Evolutionary conservation across 1,140 invertebrate genomes (phyloP).

Genomic region (Helicoverpa armigera): DNA sequence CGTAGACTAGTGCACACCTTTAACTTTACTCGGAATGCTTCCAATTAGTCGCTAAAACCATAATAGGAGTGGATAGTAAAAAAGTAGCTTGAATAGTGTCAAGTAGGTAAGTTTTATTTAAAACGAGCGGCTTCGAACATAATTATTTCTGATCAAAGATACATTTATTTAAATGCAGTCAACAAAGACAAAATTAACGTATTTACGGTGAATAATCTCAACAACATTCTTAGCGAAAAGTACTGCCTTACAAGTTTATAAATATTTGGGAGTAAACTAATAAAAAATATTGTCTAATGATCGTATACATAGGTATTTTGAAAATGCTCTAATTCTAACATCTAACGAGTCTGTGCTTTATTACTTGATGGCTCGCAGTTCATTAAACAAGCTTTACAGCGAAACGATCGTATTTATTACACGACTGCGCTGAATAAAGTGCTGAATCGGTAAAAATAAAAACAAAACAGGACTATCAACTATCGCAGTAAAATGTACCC

Average conservation of each 20-base stretch:
- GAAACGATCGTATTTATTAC: background rate
- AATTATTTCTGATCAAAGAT: too few relatives aligned
- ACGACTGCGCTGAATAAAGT: background rate
- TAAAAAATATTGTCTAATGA: too few relatives aligned
- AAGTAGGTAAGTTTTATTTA: constrained; percentile 8
- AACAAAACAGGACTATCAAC: background rate
- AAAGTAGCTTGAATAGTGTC: constrained; percentile 4
- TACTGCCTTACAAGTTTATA: too few relatives aligned
- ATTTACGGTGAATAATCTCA: background rate
- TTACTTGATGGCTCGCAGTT: background rate
- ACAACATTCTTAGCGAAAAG: background rate
- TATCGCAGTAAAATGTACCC: constrained; percentile 5
- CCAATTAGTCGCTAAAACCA: constrained; percentile 31
- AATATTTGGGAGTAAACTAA: background rate
- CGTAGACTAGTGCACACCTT: constrained; percentile 2
- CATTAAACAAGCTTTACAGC: constrained; percentile 1
- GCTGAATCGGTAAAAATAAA: background rate
- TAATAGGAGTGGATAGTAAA: constrained; percentile 21
- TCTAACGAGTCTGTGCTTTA: background rate
- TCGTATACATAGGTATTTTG: too few relatives aligned
- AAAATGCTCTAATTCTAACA: too few relatives aligned
- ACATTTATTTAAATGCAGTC: too few relatives aligned
- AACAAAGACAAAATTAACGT: too few relatives aligned
- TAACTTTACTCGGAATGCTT: constrained; percentile 8
- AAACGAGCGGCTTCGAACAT: background rate